Conservation (phyloP, 2,797 vertebrate species). For the Xerus rutilus region DNA sequence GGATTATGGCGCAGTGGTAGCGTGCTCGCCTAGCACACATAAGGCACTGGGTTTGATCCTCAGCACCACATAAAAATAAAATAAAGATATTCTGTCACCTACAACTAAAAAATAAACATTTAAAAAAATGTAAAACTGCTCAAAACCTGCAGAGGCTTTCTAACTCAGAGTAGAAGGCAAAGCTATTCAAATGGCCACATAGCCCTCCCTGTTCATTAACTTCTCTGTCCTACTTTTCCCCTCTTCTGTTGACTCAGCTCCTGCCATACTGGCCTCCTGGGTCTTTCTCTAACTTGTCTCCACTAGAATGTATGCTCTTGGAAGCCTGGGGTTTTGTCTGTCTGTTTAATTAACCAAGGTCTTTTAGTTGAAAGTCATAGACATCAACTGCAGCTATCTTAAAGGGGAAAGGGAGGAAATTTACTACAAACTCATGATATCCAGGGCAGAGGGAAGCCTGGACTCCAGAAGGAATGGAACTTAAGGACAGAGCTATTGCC, state of each 20-base stretch:
- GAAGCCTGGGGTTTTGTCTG: not conserved
- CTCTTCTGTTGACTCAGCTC: not conserved
- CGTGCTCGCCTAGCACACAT: no score
- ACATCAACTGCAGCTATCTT: not conserved
- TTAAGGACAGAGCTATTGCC: not conserved
- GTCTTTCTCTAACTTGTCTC: not conserved
- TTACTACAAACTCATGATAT: not conserved
- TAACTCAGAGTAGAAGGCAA: not conserved
- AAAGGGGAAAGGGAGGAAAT: not conserved
- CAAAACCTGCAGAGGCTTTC: not conserved
- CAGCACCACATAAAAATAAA: no score
- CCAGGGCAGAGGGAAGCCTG: not conserved
- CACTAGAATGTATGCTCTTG: not conserved
- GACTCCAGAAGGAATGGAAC: not conserved
- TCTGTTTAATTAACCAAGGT: not conserved
- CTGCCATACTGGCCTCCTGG: not conserved
- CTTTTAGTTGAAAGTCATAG: not conserved
- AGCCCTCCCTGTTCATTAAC: not conserved
- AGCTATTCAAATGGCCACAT: not conserved
- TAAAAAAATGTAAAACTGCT: constrained; percentile 19
- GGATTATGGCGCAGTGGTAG: no score
- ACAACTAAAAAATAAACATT: no score
- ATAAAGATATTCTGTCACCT: no score
- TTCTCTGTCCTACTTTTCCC: not conserved
- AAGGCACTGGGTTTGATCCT: no score